A percentile compares a stretch with the other conserved stretches of the same genome.
Evolutionary conservation across 2,797 vertebrate genomes (phyloP).

Genomic region (Leuciscus waleckii): DNA sequence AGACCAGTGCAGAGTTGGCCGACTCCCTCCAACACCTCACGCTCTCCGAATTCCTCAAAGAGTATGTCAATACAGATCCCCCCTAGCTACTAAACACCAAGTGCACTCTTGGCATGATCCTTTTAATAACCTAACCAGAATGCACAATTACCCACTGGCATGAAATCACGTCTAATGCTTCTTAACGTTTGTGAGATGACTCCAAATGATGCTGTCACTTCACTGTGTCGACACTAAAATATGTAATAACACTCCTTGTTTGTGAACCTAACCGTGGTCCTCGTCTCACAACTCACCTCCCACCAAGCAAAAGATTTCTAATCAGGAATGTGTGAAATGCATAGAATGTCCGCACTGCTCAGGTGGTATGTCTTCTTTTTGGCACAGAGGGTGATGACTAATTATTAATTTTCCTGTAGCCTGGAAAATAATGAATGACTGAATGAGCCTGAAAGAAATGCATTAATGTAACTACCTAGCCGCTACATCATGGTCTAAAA

Average conservation of each 20-base stretch:
- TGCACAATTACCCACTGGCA: conserved; percentile 37
- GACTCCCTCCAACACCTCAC: conserved; percentile 85
- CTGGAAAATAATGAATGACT: conserved; percentile 49
- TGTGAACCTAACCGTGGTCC: conserved; percentile 27
- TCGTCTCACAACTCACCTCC: conserved; percentile 19
- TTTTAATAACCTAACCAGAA: conserved; percentile 48
- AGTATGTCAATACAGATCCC: conserved; percentile 75
- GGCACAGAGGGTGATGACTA: conserved; percentile 40
- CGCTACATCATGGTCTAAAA: neutral
- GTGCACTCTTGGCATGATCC: conserved; percentile 24
- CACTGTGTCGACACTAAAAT: conserved; percentile 17
- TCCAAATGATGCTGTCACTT: neutral
- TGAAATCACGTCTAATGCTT: conserved; percentile 47
- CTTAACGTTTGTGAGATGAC: neutral
- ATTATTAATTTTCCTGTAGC: conserved; percentile 37
- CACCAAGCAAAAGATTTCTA: neutral
- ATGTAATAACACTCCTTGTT: conserved; percentile 14
- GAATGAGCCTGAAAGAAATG: neutral
- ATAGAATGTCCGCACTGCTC: conserved; percentile 40
- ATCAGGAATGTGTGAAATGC: conserved; percentile 34
- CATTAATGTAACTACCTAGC: conserved; percentile 28
- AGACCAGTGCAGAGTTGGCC: conserved; percentile 77
- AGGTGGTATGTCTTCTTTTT: conserved; percentile 28
- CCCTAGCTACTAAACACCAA: conserved; percentile 15
- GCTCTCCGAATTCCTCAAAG: conserved; percentile 87